Conservation (phyloP, 92 coral and sea anemone species). For the Isaurus tuberculatus region DNA sequence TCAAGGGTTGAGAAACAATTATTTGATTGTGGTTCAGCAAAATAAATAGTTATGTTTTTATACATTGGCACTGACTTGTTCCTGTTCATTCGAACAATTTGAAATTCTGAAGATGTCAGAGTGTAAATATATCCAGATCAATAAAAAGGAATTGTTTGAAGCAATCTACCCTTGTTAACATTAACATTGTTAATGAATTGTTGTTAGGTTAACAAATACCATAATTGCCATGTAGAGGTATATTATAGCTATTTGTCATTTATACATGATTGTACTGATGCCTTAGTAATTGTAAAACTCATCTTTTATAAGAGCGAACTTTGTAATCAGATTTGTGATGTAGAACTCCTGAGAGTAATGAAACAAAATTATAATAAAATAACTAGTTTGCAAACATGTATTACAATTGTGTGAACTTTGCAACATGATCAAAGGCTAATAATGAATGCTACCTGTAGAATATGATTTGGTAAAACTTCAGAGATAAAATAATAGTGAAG, state of each 20-base stretch:
- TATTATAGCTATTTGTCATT: neutral
- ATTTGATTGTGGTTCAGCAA: neutral
- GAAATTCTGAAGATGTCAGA: neutral
- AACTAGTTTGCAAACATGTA: neutral
- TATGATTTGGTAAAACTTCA: no score
- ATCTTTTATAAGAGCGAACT: neutral
- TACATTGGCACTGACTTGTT: neutral
- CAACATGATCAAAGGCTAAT: neutral
- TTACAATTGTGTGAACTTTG: neutral
- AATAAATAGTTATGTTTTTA: neutral
- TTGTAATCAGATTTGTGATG: neutral
- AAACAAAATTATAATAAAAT: neutral
- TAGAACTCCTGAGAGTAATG: neutral
- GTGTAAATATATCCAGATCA: neutral
- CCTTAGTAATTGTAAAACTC: neutral
- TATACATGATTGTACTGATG: neutral
- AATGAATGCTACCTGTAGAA: neutral
- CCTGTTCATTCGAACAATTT: neutral
- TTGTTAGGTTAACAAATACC: neutral
- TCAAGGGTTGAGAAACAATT: neutral
- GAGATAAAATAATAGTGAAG: no score
- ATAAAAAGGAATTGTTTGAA: neutral
- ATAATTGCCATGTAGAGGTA: neutral
- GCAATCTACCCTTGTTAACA: slow-evolving; percentile 3
- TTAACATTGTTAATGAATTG: neutral